Conservation (phyloP, 2,113 vertebrate species). For the Daboia siamensis region DNA sequence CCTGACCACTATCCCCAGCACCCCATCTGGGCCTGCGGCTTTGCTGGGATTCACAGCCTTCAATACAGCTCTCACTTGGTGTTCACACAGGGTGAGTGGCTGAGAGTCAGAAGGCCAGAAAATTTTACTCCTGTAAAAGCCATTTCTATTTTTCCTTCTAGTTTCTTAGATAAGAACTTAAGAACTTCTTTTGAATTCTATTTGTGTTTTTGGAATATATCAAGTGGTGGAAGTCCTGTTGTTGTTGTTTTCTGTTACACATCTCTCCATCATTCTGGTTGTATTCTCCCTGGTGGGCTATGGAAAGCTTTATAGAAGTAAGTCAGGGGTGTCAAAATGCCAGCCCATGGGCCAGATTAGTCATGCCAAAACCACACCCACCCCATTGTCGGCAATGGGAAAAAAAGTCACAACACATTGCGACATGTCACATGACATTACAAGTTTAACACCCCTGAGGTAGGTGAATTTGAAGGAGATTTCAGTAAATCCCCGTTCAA, state of each 20-base stretch:
- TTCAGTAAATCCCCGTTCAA: not conserved
- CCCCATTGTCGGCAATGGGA: too few relatives aligned
- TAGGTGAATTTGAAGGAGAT: not conserved
- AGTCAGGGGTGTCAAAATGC: too few relatives aligned
- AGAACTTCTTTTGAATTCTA: not conserved
- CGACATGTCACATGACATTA: too few relatives aligned
- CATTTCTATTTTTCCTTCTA: not conserved
- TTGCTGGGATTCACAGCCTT: too few relatives aligned
- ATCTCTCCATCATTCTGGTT: not conserved
- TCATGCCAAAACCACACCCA: too few relatives aligned
- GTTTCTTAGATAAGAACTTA: not conserved
- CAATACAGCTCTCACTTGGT: too few relatives aligned
- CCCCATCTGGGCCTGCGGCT: too few relatives aligned
- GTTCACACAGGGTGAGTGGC: too few relatives aligned
- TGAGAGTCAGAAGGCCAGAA: too few relatives aligned
- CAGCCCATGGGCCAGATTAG: rapidly evolving
- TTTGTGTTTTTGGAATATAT: not conserved
- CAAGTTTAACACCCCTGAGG: too few relatives aligned
- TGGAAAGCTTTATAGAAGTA: not conserved
- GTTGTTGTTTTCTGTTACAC: not conserved
- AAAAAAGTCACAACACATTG: too few relatives aligned
- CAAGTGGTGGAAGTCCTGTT: not conserved
- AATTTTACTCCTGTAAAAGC: not conserved
- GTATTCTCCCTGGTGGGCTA: not conserved
- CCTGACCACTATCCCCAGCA: too few relatives aligned